phyloP scores from a whole-genome alignment of 1,140 invertebrate genomes.

The Ephestia elutella region DNA sequence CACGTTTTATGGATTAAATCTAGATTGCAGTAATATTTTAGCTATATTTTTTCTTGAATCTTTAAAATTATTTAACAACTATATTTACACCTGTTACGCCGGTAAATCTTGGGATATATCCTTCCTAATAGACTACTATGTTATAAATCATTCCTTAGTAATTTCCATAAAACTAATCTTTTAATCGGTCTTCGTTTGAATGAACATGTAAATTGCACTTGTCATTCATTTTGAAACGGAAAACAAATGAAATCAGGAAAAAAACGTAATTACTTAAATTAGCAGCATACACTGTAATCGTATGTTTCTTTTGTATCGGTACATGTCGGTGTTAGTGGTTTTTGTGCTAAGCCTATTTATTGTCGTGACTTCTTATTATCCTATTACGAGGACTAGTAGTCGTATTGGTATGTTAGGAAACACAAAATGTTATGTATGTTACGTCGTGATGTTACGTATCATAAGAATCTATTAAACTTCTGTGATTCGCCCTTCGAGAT shows the following conservation, averaged over 20 bases:
- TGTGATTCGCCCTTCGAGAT: too few relatives aligned
- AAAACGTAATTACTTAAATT: slow-evolving; percentile 30
- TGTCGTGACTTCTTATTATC: neutral
- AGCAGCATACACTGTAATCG: slow-evolving; percentile 16
- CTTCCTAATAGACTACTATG: neutral
- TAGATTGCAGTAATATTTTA: too few relatives aligned
- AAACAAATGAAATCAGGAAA: slow-evolving; percentile 24
- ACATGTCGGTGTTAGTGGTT: slow-evolving; percentile 23
- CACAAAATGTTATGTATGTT: neutral
- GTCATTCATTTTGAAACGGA: slow-evolving; percentile 17
- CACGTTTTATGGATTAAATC: too few relatives aligned
- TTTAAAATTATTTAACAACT: too few relatives aligned
- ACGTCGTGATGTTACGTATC: neutral
- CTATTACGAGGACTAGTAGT: neutral
- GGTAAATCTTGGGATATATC: too few relatives aligned
- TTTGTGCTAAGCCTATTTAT: neutral
- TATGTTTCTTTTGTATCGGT: slow-evolving; percentile 34
- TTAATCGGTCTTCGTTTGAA: neutral
- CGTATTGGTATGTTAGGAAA: too few relatives aligned
- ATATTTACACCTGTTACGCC: too few relatives aligned
- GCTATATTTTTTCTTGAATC: too few relatives aligned
- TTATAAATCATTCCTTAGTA: neutral
- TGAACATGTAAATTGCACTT: slow-evolving; percentile 14
- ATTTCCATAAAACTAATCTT: neutral
- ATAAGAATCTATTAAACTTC: too few relatives aligned